Evolutionary conservation across 2,113 vertebrate species (phyloP).

Genomic region (Dasyornis broadbenti): DNA sequence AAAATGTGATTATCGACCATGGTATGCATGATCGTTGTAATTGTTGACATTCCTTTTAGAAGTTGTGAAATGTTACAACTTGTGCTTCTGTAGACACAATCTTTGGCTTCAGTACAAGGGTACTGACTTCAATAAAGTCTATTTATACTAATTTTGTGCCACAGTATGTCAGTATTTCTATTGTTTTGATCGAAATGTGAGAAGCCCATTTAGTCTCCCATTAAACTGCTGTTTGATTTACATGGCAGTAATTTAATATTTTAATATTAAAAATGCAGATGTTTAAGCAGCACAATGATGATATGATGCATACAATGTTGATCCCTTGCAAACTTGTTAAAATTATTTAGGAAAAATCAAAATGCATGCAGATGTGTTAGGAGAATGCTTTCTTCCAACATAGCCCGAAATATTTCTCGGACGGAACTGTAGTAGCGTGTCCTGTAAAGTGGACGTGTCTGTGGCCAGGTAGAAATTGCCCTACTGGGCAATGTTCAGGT

Average conservation of each 20-base stretch:
- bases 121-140: constrained; percentile 90
- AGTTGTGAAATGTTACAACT: constrained; percentile 88
- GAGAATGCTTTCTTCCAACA: not conserved
- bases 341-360: not conserved
- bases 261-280: not conserved
- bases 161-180: constrained; percentile 66
- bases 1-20: constrained; percentile 85
- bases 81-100: constrained; percentile 89
- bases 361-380: not conserved
- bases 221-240: not conserved
- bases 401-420: not conserved
- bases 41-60: constrained; percentile 93
- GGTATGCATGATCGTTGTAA: constrained; percentile 89
- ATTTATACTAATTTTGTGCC: constrained; percentile 82
- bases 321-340: not conserved
- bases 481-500: not conserved
- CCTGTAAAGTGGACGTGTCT: not conserved
- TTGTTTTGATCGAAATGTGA: not conserved
- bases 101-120: constrained; percentile 88
- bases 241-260: not conserved
- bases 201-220: not conserved
- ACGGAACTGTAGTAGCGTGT: not conserved
- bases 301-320: not conserved
- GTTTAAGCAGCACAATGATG: not conserved
- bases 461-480: not conserved